A percentile compares a stretch with the other conserved stretches of the same genome.
phyloP scores from a whole-genome alignment of 2,797 vertebrate species.

The Delichon dasypus region DNA sequence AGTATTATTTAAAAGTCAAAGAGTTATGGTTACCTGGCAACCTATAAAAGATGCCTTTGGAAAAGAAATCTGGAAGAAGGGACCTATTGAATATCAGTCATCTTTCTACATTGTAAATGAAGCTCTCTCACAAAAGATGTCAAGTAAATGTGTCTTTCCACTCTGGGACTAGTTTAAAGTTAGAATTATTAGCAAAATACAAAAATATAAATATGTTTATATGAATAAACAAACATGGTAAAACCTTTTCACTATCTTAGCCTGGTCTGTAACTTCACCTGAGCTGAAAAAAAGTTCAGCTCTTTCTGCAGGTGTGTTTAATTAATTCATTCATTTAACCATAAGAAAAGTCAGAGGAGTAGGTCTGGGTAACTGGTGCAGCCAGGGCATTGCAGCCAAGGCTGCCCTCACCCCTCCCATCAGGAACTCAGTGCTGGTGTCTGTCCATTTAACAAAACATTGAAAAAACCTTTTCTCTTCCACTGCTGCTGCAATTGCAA shows the following conservation, averaged over 20 bases:
- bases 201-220: not conserved
- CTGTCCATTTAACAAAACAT: accelerated
- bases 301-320: not conserved
- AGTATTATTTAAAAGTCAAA: conserved; percentile 60
- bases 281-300: not conserved
- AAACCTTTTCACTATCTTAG: not conserved
- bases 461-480: not conserved
- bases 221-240: conserved; percentile 26
- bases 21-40: conserved; percentile 73
- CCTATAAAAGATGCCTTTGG: conserved; percentile 49
- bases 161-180: not conserved
- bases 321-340: not conserved
- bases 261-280: not conserved
- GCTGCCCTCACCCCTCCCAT: not conserved
- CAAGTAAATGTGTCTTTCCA: conserved; percentile 31
- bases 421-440: not conserved
- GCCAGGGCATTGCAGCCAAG: not conserved
- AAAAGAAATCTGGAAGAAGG: conserved; percentile 40
- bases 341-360: not conserved
- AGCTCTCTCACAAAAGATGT: not conserved
- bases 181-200: conserved; percentile 17
- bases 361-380: not conserved
- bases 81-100: not conserved
- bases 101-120: conserved; percentile 39
- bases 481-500: not conserved